Evolutionary conservation across 2,113 vertebrate species (phyloP).

Genomic region (Argyrosomus japonicus): DNA sequence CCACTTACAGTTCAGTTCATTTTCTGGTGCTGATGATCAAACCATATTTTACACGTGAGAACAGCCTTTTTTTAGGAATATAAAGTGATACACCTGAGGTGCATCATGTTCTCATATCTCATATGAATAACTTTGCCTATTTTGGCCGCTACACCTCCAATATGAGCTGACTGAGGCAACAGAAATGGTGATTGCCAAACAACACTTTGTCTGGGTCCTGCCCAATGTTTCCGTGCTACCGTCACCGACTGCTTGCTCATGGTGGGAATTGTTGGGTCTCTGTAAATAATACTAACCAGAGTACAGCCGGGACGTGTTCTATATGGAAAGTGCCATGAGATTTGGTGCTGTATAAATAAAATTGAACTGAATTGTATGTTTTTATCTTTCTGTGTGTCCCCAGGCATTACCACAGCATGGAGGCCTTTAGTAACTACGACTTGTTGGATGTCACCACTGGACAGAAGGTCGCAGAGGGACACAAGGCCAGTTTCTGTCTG

Average conservation of each 20-base stretch:
- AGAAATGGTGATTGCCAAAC: not conserved
- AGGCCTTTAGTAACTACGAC: constrained; percentile 88
- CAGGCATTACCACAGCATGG: constrained; percentile 89
- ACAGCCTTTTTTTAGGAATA: not conserved
- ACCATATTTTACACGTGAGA: not conserved
- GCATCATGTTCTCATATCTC: not conserved
- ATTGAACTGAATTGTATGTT: not conserved
- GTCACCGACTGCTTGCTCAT: no score
- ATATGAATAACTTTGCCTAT: not conserved
- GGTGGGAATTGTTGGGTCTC: no score
- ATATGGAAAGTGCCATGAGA: no score
- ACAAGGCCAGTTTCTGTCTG: constrained; percentile 89
- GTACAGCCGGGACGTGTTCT: no score
- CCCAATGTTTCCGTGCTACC: no score
- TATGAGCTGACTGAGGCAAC: not conserved
- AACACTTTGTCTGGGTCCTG: not conserved
- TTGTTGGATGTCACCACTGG: constrained; percentile 80
- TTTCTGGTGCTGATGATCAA: not conserved
- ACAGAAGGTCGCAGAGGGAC: constrained; percentile 85
- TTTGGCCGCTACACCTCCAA: not conserved
- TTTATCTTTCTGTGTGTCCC: not conserved
- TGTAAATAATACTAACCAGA: no score
- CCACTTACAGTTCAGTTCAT: not conserved
- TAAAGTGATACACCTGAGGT: not conserved
- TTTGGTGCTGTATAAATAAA: no score